Conservation (phyloP, 2,797 vertebrate species). For the Lutjanus campechanus region DNA sequence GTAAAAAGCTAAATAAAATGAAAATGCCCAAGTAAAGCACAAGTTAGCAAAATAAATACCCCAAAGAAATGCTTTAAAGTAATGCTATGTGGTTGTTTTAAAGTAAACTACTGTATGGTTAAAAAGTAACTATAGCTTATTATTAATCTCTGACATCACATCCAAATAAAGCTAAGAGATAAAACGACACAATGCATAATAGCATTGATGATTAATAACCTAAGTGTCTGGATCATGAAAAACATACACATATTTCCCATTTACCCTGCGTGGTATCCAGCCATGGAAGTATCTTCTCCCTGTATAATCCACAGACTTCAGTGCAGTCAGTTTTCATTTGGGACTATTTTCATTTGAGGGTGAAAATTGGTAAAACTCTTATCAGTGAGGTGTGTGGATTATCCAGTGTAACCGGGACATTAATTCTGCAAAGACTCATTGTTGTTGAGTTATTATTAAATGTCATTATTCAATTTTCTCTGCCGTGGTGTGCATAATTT, state of each 20-base stretch:
- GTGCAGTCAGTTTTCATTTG: conserved; percentile 1
- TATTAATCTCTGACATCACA: neutral
- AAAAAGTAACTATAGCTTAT: neutral
- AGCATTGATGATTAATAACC: too few species aligned
- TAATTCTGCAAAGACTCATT: conserved; percentile 20
- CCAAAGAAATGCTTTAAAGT: neutral
- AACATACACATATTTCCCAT: neutral
- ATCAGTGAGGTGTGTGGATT: conserved; percentile 21
- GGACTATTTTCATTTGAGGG: conserved; percentile 13
- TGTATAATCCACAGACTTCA: neutral
- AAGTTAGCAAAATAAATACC: neutral
- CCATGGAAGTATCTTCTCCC: neutral
- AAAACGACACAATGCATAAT: too few species aligned
- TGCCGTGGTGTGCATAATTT: conserved; percentile 15
- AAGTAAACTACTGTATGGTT: too few species aligned
- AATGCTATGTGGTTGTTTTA: neutral
- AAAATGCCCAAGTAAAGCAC: neutral
- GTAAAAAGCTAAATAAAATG: neutral
- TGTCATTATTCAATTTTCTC: conserved; percentile 43
- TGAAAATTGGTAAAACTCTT: conserved; percentile 27
- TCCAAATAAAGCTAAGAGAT: neutral
- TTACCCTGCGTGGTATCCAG: neutral
- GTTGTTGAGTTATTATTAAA: conserved; percentile 20
- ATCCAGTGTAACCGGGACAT: neutral
- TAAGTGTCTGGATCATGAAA: neutral